Conservation (phyloP, 2,113 vertebrate species). For the Romanogobio albipinnatus region DNA sequence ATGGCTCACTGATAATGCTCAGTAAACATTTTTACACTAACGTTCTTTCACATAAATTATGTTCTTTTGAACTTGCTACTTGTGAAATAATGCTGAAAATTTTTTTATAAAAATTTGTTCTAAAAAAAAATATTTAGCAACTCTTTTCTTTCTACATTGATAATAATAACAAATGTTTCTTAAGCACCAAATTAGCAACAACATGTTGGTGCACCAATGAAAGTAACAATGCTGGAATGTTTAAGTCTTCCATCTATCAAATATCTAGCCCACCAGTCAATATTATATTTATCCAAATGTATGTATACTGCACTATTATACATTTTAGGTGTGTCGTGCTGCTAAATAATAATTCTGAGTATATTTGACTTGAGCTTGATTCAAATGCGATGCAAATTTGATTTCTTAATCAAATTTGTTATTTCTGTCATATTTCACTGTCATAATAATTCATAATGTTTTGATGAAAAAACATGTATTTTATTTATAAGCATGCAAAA, state of each 20-base stretch:
- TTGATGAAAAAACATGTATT: neutral
- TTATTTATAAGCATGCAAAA: neutral
- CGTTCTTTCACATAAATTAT: no score
- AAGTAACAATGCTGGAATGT: neutral
- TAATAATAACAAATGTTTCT: neutral
- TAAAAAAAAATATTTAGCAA: neutral
- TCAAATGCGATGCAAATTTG: neutral
- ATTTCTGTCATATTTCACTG: neutral
- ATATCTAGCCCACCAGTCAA: neutral
- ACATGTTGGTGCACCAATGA: neutral
- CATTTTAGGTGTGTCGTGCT: neutral
- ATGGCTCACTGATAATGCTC: no score
- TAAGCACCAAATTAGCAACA: neutral
- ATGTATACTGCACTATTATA: neutral
- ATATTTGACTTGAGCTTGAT: neutral
- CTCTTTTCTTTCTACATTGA: neutral
- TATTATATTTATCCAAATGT: neutral
- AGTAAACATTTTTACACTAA: no score
- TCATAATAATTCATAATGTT: conserved; percentile 1
- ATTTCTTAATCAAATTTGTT: neutral
- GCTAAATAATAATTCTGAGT: neutral
- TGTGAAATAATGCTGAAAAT: no score
- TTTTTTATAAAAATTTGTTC: no score
- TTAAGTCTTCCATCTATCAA: neutral
- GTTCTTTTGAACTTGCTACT: no score